Evolutionary conservation across 2,888 invertebrate species (phyloP), one percentile per base, ranked within the genome.

Genomic region (Dorcus parallelipipedus): DNA sequence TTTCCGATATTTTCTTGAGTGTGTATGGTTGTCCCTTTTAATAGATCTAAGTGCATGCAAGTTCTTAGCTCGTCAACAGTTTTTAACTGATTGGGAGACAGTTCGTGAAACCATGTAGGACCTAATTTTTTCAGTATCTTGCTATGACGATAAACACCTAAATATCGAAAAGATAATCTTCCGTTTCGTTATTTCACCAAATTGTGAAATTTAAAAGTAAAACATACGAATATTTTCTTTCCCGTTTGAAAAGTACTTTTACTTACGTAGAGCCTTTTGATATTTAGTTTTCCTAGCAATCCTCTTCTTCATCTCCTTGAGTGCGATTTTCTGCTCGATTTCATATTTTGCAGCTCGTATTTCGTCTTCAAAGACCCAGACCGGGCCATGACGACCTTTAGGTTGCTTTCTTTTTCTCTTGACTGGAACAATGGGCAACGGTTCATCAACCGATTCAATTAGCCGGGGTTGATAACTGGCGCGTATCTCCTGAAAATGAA

Each of bases 51-150:
- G 3, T 56, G n/a, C 9, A 74, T 68, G 10, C 63, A 63, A 6
- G 55, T 51, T 55, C 64, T 60, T 48, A 78, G 61, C 17, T 64
- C 43, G 54, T 78, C 75, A 1, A 73, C 67, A 3, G 67, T 63
- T 50, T 48, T 51, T 26, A 74, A 52, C 63, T 78, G 78, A 33
- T 69, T 67, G 0, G 72, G 72, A 4, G 75, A 76, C 17, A 77
- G 61, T 68, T 78, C 77, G 66, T 77, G 76, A 55, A 66, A 78
- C 78, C 78, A 78, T 20, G 64, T 70, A 0, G 77, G 78, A 2
- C 77, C 76, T 10, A 68, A 68, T 42, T 66, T 45, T 49, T 56
- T 43, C 17, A 67, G 45, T 45, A 69, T 49, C 14, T 52, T 23
- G 8, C 52, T 41, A 40, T 71, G 69, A 1, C 56, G n/a, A n/a